Conservation (phyloP, 2,113 vertebrate genomes). For the Cyprinodon tularosa region DNA sequence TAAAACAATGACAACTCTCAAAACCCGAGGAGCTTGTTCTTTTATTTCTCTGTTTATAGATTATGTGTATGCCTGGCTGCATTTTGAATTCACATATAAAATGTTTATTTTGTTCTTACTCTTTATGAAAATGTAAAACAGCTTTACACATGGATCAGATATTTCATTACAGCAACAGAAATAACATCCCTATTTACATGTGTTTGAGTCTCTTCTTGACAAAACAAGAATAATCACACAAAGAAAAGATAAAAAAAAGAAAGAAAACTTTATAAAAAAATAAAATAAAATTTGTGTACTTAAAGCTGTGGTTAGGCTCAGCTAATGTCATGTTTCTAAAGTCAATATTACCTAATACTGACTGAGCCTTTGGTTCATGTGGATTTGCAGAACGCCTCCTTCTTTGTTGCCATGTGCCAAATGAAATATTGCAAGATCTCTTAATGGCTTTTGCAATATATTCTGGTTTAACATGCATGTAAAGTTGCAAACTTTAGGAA, state of each 20-base stretch:
- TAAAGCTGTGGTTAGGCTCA: conserved; percentile 19
- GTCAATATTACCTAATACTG: conserved; percentile 64
- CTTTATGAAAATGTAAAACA: background rate
- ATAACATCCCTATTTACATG: background rate
- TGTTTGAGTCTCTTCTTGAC: background rate
- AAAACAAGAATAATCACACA: background rate
- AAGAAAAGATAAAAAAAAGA: background rate
- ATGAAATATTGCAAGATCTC: conserved; percentile 20
- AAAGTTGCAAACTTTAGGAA: conserved; percentile 3
- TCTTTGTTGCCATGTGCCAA: conserved; percentile 14
- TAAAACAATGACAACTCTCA: no score
- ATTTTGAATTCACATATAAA: background rate
- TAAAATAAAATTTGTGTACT: background rate
- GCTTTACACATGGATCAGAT: background rate
- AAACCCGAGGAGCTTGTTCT: background rate
- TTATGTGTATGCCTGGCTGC: background rate
- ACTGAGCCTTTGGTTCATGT: conserved; percentile 38
- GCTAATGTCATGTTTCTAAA: conserved; percentile 43
- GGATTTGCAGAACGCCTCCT: conserved; percentile 22
- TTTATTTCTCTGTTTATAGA: background rate
- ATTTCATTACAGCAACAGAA: background rate
- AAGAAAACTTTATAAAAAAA: background rate
- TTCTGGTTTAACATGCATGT: background rate
- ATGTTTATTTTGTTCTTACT: no score
- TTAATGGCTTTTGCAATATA: background rate